phyloP scores from a whole-genome alignment of 2,888 invertebrate genomes.

The Achlya flavicornis region DNA sequence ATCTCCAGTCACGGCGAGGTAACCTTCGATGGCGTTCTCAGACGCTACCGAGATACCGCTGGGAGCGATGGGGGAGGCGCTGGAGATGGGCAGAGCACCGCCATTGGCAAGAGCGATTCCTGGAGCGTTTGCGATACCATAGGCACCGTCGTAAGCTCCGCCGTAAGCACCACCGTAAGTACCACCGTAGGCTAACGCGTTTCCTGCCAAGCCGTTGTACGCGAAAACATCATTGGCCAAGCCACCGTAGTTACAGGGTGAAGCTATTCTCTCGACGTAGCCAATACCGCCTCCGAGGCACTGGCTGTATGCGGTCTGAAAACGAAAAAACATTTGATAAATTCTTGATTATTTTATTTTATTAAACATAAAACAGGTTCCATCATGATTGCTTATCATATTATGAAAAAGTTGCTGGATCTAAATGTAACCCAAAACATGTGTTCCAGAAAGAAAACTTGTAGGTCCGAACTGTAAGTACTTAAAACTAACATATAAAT shows the following conservation, averaged over 20 bases:
- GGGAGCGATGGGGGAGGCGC: slow-evolving; percentile 30
- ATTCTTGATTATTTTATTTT: too few species aligned
- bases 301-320: slow-evolving; percentile 19
- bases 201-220: not conserved
- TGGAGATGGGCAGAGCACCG: slow-evolving; percentile 22
- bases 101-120: slow-evolving; percentile 16
- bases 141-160: not conserved
- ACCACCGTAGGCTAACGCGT: not conserved
- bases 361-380: too few species aligned
- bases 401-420: too few species aligned
- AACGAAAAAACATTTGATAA: not conserved
- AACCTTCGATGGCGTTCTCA: slow-evolving; percentile 18
- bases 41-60: slow-evolving; percentile 30
- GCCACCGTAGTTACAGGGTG: slow-evolving; percentile 12
- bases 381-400: too few species aligned
- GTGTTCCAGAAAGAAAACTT: too few species aligned
- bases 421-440: too few species aligned
- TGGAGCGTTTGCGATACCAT: not conserved
- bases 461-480: too few species aligned
- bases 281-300: slow-evolving; percentile 9
- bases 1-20: slow-evolving; percentile 25
- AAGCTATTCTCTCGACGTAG: slow-evolving; percentile 8
- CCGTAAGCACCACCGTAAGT: not conserved
- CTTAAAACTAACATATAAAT: too few species aligned
- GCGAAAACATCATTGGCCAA: slow-evolving; percentile 13